Conservation (phyloP, 37 sponge, comb jelly and placozoan genomes). For the Eunapius fragilis region DNA sequence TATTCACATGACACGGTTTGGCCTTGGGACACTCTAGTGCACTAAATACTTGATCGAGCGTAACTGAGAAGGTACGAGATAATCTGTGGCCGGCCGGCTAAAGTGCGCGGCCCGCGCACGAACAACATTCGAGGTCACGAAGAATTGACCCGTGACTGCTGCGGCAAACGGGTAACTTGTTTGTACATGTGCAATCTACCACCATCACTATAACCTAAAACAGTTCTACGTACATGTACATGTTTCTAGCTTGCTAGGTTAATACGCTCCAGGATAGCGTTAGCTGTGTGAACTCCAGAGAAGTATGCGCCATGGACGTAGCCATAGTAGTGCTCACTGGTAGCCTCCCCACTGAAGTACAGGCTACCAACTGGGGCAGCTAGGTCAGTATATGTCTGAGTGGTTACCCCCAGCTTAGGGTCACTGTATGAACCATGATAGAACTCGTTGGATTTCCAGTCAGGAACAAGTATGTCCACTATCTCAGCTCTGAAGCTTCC, state of each 20-base stretch:
- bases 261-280: slow-evolving; percentile 1
- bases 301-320: slow-evolving; percentile 72
- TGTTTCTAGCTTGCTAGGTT: neutral
- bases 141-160: too few relatives aligned
- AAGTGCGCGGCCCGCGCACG: too few relatives aligned
- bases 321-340: slow-evolving; percentile 25
- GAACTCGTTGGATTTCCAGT: slow-evolving; percentile 54
- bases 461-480: slow-evolving; percentile 33
- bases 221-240: neutral
- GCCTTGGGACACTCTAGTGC: too few relatives aligned
- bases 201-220: too few relatives aligned
- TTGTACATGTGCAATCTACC: too few relatives aligned
- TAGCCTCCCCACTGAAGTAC: slow-evolving; percentile 73
- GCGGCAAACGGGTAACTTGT: too few relatives aligned
- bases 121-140: too few relatives aligned
- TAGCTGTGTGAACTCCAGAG: slow-evolving; percentile 59
- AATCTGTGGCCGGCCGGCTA: too few relatives aligned
- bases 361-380: slow-evolving; percentile 40
- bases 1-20: too few relatives aligned
- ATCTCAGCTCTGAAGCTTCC: slow-evolving; percentile 20
- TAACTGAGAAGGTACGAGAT: too few relatives aligned
- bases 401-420: slow-evolving; percentile 12
- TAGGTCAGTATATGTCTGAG: neutral
- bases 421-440: slow-evolving; percentile 55
- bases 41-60: too few relatives aligned